phyloP scores from a whole-genome alignment of 2,888 invertebrate genomes.

The Cactoblastis cactorum region DNA sequence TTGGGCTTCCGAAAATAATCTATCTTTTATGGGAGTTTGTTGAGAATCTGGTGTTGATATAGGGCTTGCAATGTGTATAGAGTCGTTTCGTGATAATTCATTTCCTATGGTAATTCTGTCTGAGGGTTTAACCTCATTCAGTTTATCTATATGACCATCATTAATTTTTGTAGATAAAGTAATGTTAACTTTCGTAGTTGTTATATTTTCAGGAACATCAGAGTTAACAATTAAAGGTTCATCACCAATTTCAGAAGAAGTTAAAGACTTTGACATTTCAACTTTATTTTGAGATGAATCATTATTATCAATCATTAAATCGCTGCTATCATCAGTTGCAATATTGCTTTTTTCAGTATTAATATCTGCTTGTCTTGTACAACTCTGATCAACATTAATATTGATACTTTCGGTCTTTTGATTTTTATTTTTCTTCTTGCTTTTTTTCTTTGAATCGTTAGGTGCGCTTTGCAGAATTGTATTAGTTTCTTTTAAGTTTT shows the following conservation, averaged over 20 bases:
- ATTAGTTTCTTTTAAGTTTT: conserved; percentile 19
- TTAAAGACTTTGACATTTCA: neutral
- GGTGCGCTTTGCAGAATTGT: conserved; percentile 17
- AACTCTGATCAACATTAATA: conserved; percentile 25
- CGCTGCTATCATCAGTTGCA: neutral
- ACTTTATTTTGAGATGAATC: neutral
- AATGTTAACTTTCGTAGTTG: conserved; percentile 28
- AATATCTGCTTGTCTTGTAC: conserved; percentile 29
- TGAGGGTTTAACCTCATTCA: no score
- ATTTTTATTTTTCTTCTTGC: conserved; percentile 57
- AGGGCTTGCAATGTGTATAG: conserved; percentile 35
- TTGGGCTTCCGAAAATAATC: conserved; percentile 65
- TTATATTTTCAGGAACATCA: neutral
- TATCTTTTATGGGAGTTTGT: conserved; percentile 67
- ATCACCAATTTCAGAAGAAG: neutral
- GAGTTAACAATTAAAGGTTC: no score
- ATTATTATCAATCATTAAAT: neutral
- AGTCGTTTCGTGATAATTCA: conserved; percentile 5
- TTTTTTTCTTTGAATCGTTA: conserved; percentile 46
- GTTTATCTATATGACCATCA: neutral
- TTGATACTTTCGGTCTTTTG: conserved; percentile 32
- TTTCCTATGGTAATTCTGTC: neutral
- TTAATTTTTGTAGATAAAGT: neutral
- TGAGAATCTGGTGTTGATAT: conserved; percentile 60
- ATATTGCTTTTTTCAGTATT: neutral